Evolutionary conservation across 1,140 invertebrate genomes (phyloP), one percentile per base, ranked within the genome.

Genomic region (Drosophila watanabei): DNA sequence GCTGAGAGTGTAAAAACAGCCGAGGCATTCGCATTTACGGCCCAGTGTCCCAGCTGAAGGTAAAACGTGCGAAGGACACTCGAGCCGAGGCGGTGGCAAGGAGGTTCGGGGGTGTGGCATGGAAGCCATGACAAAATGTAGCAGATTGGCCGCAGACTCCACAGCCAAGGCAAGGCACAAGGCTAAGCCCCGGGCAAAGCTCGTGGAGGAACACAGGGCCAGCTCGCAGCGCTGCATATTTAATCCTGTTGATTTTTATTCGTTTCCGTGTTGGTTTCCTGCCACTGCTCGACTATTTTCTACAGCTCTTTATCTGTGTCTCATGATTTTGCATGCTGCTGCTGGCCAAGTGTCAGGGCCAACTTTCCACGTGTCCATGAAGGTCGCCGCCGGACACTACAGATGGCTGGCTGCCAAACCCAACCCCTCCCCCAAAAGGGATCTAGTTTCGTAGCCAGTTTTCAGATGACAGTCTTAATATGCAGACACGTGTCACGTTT

Each of bases 241-340:
- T 90, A 89, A 89, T 89, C 86, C 82, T 89, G 86, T 89, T 89
- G 86, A 90, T 89, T 88, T 90, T 89, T 89, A 89, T 85, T 90
- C 89, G 85, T 85, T 89, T 81, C 79, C 86, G 79, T 82, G 75
- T 87, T 82, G 75, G 37, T 64, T 63, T 24, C 28, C 33, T 61
- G 32, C 52, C 43, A 13, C 62, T 28, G 63, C 43, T 75, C 54
- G 61, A 48, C 79, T 51, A 54, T 32, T 90, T 90, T 76, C 69
- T 85, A 82, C 72, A 48, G 63, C 69, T 75, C 80, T 89, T 81
- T 89, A 89, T 81, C 63, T 79, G 69, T 79, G 73, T 45, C 78
- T 66, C 54, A 80, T 46, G 81, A 79, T 76, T 89, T 64, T 89
- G 66, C 69, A 82, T 73, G 70, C 69, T 79, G 48, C 72, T 79